Evolutionary conservation across 2,888 invertebrate genomes (phyloP).

Genomic region (Eurois occulta): DNA sequence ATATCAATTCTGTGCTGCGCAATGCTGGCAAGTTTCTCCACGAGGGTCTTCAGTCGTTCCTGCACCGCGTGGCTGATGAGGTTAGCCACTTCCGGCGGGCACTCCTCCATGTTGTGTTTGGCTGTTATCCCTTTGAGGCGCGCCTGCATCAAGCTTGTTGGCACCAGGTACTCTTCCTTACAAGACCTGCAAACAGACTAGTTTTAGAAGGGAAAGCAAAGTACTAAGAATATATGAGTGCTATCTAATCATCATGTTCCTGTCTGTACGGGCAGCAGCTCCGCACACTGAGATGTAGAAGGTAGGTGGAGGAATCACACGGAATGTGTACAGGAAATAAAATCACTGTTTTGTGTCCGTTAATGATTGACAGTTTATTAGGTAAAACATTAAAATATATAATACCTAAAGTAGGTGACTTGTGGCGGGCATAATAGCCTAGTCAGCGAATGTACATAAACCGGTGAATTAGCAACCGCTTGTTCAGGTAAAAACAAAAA

Average conservation of each 20-base stretch:
- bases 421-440: too few species aligned
- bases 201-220: background rate
- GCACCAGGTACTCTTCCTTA: constrained; percentile 97
- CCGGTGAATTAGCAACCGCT: too few species aligned
- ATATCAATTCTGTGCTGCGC: constrained; percentile 98
- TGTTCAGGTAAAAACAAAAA: too few species aligned
- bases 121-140: constrained; percentile 94
- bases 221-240: background rate
- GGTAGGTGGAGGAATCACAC: too few species aligned
- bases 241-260: background rate
- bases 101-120: constrained; percentile 95
- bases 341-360: too few species aligned
- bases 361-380: too few species aligned
- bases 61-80: constrained; percentile 98
- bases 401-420: too few species aligned
- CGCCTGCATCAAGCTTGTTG: constrained; percentile 93
- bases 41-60: constrained; percentile 96
- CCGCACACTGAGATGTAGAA: too few species aligned
- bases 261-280: too few species aligned
- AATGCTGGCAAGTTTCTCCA: constrained; percentile 97
- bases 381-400: too few species aligned
- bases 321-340: too few species aligned
- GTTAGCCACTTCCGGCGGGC: constrained; percentile 95
- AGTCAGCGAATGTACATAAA: too few species aligned
- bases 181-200: constrained; percentile 91